Conservation (phyloP, 2,113 vertebrate genomes). For the Amblyornis subalaris region DNA sequence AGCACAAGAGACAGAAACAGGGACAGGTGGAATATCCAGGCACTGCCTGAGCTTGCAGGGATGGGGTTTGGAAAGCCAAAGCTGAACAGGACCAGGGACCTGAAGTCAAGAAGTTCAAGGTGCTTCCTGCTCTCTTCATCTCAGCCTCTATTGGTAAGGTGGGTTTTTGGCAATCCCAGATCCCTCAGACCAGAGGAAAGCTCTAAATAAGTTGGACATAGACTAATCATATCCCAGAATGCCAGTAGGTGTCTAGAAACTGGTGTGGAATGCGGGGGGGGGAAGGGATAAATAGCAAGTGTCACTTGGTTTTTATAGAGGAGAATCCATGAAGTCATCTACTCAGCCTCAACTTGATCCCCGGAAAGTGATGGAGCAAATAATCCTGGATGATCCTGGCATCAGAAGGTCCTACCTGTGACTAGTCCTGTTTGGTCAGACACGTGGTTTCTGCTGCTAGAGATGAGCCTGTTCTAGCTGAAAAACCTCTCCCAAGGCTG, state of each 20-base stretch:
- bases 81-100: background rate
- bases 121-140: background rate
- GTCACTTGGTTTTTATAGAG: background rate
- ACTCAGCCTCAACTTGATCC: background rate
- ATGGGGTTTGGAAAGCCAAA: background rate
- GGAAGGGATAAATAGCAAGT: accelerated
- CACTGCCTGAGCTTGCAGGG: background rate
- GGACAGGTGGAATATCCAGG: background rate
- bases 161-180: background rate
- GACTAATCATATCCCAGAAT: background rate
- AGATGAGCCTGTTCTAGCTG: background rate
- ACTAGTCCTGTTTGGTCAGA: background rate
- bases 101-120: background rate
- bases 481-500: background rate
- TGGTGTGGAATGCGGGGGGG: too few species aligned
- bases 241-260: background rate
- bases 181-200: background rate
- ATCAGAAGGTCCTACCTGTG: background rate
- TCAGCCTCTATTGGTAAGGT: background rate
- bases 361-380: background rate
- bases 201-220: background rate
- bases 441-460: background rate
- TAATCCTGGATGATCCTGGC: background rate
- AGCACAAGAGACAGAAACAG: background rate
- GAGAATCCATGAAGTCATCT: background rate